phyloP scores from a whole-genome alignment of 2,113 vertebrate genomes.

The Channa argus region DNA sequence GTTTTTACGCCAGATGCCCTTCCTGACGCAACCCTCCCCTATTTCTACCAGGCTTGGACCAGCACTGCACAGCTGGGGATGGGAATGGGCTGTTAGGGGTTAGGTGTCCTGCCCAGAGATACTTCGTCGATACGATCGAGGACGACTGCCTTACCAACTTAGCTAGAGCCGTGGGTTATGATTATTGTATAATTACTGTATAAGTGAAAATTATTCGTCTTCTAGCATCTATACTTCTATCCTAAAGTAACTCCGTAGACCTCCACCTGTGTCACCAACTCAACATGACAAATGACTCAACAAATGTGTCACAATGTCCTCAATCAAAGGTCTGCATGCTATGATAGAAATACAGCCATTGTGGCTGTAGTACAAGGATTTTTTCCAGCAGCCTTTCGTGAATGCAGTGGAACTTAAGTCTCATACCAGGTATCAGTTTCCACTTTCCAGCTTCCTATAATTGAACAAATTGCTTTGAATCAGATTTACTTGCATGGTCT shows the following conservation, averaged over 20 bases:
- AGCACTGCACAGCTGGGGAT: too few species aligned
- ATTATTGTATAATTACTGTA: too few species aligned
- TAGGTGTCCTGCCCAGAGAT: too few species aligned
- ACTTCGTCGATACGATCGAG: too few species aligned
- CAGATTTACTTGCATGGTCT: constrained; percentile 73
- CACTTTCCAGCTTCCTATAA: constrained; percentile 77
- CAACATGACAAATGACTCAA: constrained; percentile 6
- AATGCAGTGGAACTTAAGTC: constrained; percentile 70
- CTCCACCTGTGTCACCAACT: neutral
- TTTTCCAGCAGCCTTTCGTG: constrained; percentile 66
- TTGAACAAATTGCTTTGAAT: constrained; percentile 81
- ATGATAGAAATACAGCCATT: constrained; percentile 4
- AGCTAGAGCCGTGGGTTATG: too few species aligned
- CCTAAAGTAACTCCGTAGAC: neutral
- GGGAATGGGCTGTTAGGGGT: too few species aligned
- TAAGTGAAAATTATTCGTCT: too few species aligned
- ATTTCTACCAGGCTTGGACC: too few species aligned
- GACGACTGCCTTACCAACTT: too few species aligned
- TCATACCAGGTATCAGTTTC: constrained; percentile 71
- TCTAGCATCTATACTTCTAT: neutral
- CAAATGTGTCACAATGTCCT: constrained; percentile 17
- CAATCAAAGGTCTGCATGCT: neutral
- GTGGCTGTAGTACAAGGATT: constrained; percentile 28
- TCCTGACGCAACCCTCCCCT: too few species aligned
- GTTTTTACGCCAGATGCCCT: too few species aligned